Evolutionary conservation across 2,113 vertebrate species (phyloP).

Genomic region (Oncorhynchus keta): DNA sequence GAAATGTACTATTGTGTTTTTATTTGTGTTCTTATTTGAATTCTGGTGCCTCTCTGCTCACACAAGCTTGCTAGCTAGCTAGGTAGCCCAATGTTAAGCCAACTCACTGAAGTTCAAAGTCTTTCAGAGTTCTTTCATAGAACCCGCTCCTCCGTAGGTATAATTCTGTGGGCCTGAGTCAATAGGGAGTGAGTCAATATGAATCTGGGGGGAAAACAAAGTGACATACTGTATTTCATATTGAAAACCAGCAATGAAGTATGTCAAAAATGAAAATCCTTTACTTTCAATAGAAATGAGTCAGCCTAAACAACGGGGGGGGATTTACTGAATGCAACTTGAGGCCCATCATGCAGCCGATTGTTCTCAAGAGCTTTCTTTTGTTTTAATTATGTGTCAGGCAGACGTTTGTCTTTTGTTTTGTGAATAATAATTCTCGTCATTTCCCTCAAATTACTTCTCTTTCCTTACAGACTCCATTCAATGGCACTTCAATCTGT

Average conservation of each 20-base stretch:
- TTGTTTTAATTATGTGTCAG: conserved; percentile 14
- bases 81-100: too few species aligned
- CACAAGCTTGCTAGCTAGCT: too few species aligned
- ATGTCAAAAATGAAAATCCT: conserved; percentile 19
- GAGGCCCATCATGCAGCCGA: conserved; percentile 14
- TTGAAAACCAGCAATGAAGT: conserved; percentile 46
- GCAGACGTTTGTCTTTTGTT: conserved; percentile 21
- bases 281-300: conserved; percentile 30
- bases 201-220: conserved; percentile 29
- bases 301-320: conserved; percentile 25
- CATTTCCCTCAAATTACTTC: conserved; percentile 46
- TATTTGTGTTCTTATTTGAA: too few species aligned
- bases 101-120: too few species aligned
- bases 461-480: conserved; percentile 47
- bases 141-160: too few species aligned
- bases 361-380: conserved; percentile 21
- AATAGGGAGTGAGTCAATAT: conserved; percentile 33
- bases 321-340: conserved; percentile 22
- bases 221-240: conserved; percentile 19
- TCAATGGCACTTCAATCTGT: conserved; percentile 59
- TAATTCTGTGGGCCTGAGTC: neutral
- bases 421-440: conserved; percentile 44
- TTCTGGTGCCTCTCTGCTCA: too few species aligned
- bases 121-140: too few species aligned
- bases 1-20: too few species aligned